These are phyloP conservation scores for Napeogenes sylphis DNA, from an alignment of 2,888 invertebrate species.

Conservation along the genomic window DNA sequence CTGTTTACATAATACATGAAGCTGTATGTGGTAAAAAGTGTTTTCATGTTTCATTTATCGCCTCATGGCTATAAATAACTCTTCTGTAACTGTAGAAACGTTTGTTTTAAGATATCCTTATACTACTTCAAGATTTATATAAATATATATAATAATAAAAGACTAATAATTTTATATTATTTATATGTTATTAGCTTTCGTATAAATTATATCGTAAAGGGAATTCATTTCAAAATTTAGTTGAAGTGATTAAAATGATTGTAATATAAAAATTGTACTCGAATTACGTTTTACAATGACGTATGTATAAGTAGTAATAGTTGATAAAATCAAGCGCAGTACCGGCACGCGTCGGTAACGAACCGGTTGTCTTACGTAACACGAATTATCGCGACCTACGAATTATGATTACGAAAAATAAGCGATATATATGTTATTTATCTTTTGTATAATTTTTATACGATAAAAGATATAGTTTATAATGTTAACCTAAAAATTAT, in stretches of 20 bases:
- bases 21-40: slow-evolving; percentile 21
- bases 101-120: too few species aligned
- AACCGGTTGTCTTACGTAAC: slow-evolving; percentile 41
- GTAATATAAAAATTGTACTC: neutral
- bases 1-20: slow-evolving; percentile 15
- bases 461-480: neutral
- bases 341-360: slow-evolving; percentile 43
- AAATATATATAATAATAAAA: too few species aligned
- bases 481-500: neutral
- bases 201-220: too few species aligned
- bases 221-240: too few species aligned
- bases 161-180: too few species aligned
- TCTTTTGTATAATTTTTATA: neutral
- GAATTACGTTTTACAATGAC: neutral
- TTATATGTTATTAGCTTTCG: too few species aligned
- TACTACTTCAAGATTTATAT: too few species aligned
- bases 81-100: too few species aligned
- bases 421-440: neutral
- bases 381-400: slow-evolving; percentile 1
- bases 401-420: slow-evolving; percentile 3
- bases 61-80: neutral
- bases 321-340: slow-evolving; percentile 15
- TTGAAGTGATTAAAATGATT: too few species aligned
- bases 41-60: neutral
- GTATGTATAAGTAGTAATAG: neutral